Conservation (phyloP, 2,113 vertebrate species). For the Coturnix japonica region DNA sequence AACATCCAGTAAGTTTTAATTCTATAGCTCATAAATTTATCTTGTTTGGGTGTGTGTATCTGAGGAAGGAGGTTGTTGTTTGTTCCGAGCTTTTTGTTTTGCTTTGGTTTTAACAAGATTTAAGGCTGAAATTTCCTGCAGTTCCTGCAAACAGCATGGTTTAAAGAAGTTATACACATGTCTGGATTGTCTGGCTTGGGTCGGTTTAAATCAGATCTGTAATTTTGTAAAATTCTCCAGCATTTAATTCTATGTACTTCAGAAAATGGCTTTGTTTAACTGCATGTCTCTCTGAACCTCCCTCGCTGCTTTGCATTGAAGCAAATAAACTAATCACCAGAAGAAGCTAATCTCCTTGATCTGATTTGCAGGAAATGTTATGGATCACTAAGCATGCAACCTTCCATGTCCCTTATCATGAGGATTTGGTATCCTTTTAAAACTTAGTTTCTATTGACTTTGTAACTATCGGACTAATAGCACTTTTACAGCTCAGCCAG, state of each 20-base stretch:
- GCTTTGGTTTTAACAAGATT: conserved; percentile 8
- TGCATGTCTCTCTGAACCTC: background rate
- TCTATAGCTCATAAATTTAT: background rate
- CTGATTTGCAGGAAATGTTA: conserved; percentile 29
- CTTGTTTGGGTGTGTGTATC: rapidly evolving
- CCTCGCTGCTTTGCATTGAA: conserved; percentile 50
- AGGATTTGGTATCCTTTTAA: conserved; percentile 56
- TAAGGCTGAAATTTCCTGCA: background rate
- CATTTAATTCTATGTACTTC: background rate
- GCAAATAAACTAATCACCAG: conserved; percentile 43
- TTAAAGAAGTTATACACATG: background rate
- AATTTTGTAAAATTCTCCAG: background rate
- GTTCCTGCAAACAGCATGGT: background rate
- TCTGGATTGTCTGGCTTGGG: background rate
- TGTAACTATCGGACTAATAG: conserved; percentile 50
- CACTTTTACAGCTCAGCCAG: conserved; percentile 5
- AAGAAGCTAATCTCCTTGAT: conserved; percentile 39
- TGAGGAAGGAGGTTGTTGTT: background rate
- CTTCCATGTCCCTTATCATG: conserved; percentile 23
- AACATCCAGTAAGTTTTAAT: background rate
- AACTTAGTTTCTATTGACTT: conserved; percentile 63
- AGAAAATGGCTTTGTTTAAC: conserved; percentile 1
- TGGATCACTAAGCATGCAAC: conserved; percentile 38
- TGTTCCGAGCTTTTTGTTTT: background rate
- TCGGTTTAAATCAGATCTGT: background rate